Base-by-base conservation (phyloP, 2,113 vertebrate species). In the Limnothrissa miodon region DNA sequence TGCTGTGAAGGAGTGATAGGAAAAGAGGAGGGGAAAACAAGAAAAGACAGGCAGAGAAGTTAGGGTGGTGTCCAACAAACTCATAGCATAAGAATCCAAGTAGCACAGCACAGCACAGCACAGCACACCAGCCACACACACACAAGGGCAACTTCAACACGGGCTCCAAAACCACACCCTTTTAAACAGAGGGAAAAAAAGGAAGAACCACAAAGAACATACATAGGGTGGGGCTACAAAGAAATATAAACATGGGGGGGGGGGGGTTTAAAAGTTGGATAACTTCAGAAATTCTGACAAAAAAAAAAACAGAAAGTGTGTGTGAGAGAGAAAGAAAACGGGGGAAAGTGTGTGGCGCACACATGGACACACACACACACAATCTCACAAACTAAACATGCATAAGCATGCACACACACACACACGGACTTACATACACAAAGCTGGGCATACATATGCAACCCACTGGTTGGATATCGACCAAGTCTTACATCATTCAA, bases 11-110 rank as follows among this genome's bases (percentile, higher is more conserved):
- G 66, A 74, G 33, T 36, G 66, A 33, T 70, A 84, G 84, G 81
- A 21, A 15, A 36, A n/a, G 21, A 51, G 21, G 45, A 39, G 78
- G 48, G 45, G 25, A n/a, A 23, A 29, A 59, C 13, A 36, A 29
- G 10, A 51, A 78, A n/a, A 45, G 56, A 74, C 19, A 45, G n/a
- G 9, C 8, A 23, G 36, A 39, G 0, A 46, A 2, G 29, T 23
- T 1, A n/a, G 11, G 44, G 80, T 13, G 66, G 62, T 92, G 93
- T 84, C 93, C 66, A 78, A 45, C 39, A 89, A 66, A 93, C 81
- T 95, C 93, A 95, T 85, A 88, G 81, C 93, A 92, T 36, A 91
- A 93, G 94, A 95, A 95, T 95, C 90, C 89, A 84, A 59, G 81
- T 86, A 79, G 62, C 87, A 85, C 80, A 89, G 87, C 81, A 79